A percentile compares a stretch with the other conserved stretches of the same genome.
These are phyloP conservation scores for Etheostoma cragini DNA, from an alignment of 2,113 vertebrate species.

Conservation along the genomic window DNA sequence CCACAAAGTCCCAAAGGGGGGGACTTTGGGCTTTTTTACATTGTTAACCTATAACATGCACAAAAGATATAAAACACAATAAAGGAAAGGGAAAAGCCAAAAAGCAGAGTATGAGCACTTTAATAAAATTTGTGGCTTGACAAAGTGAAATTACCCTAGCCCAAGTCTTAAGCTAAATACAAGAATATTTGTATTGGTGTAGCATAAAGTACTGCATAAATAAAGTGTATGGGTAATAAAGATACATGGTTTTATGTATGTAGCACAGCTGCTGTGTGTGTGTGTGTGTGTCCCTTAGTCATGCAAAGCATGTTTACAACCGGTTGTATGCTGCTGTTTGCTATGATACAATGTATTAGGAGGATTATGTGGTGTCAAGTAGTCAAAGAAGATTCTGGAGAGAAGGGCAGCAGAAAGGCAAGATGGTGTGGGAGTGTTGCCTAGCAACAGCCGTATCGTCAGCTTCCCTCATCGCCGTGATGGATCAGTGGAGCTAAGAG, in stretches of 20 bases:
- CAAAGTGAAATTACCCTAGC: not conserved
- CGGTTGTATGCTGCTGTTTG: not conserved
- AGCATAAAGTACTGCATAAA: not conserved
- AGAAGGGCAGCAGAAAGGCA: slow-evolving; percentile 48
- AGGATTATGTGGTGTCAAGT: slow-evolving; percentile 14
- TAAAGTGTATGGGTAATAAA: not conserved
- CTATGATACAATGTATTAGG: slow-evolving; percentile 13
- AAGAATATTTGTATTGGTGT: not conserved
- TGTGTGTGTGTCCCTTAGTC: not conserved
- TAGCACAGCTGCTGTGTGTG: not conserved
- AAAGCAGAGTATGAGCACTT: not conserved
- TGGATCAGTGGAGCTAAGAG: slow-evolving; percentile 24
- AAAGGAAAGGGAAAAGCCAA: too few species aligned
- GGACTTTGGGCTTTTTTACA: too few species aligned
- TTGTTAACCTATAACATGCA: too few species aligned
- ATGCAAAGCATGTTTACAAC: slow-evolving; percentile 7
- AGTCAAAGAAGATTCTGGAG: slow-evolving; percentile 22
- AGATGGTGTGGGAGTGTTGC: slow-evolving; percentile 75
- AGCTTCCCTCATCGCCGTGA: slow-evolving; percentile 41
- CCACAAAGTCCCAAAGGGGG: too few species aligned
- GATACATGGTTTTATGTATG: not conserved
- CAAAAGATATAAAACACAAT: too few species aligned
- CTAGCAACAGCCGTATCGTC: slow-evolving; percentile 75
- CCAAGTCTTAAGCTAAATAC: too few species aligned
- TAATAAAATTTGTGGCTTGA: too few species aligned